Base-by-base conservation (phyloP, 2,888 invertebrate species). In the Cacoxenus indagator region DNA sequence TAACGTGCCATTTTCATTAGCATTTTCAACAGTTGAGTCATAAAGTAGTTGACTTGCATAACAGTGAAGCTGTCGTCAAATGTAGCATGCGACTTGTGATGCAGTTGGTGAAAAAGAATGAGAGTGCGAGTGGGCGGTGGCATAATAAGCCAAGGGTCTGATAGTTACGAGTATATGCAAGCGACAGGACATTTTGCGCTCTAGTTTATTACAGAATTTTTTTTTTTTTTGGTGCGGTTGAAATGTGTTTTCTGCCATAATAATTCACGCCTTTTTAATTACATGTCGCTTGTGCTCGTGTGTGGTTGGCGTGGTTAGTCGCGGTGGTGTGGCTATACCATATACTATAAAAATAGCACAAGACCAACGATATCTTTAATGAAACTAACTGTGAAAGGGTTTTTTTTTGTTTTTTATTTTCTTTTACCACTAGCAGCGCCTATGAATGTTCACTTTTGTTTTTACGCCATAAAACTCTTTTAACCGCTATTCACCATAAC, bases 261-360 rank as follows among this genome's bases (percentile, higher is more conserved):
- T 76, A 76, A 74, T 76, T 76, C 74, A 76, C 76, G 75, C 76
- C 75, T 72, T 75, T 76, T 76, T 75, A 76, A 76, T 76, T 76
- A 76, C 74, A 73, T 68, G 73, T 74, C 69, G 64, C 67, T 51
- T 71, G 75, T 65, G 68, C 73, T 70, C n/a, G n/a, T n/a, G 46
- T 11, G 37, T 37, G 37, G 37, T 37, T 26, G 48, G 61, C 24
- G 43, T 8, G 22, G 29, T 22, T 55, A 9, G n/a, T 8, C 19
- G 26, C 5, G 17, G 27, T 59, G 27, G 29, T 27, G 31, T 8
- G 31, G 19, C 31, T 8, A 59, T 6, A 67, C 37, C 9, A 27
- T 8, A 67, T 29, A 66, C 48, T 65, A 64, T 59, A 59, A 59
- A 22, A 54, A 59, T 61, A 65, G 4, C 43, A 51, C 17, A 55